Base-by-base conservation (phyloP, 2,797 vertebrate genomes). In the Periparus ater region DNA sequence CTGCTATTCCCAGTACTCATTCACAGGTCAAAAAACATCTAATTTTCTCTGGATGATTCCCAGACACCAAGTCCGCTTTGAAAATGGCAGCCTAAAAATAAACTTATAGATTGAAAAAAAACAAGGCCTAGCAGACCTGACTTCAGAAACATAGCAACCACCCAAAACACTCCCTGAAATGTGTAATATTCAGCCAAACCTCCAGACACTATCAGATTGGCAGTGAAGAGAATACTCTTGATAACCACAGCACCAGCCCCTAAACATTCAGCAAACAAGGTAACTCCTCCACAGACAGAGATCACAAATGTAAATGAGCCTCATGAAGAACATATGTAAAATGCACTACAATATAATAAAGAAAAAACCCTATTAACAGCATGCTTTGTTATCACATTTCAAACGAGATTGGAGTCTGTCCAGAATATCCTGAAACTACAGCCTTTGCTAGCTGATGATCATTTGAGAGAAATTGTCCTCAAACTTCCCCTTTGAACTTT, bases 161-260 rank as follows among this genome's bases (percentile, higher is more conserved):
- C 42, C 50, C 82, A 91, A 85, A 96, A 68, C 42, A 66, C 36
- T 75, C 76, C n/a, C 44, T 70, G 27, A 81, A 86, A 88, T 66
- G 21, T 48, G 22, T 54, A 80, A 66, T 53, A 95, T 48, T 40
- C 70, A 88, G 89, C 47, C 88, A 95, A 89, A 68, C 30, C 38
- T 88, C 50, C 51, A 91, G n/a, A 72, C 20, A 27, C 54, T 96
- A 90, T 88, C 88, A 93, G 90, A 96, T 84, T 86, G 83, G 73
- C 88, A 86, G 13, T 45, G 21, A 76, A 90, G 15, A 78, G 22
- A 84, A 94, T 88, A 73, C n/a, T 90, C 85, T 72, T 70, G 89
- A 90, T 90, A 96, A 91, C 14, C 18, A n/a, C 9, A 51, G 47
- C 30, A 84, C 44, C 48, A 93, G 51, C 16, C 51, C 23, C 44